Evolutionary conservation across 2,888 invertebrate genomes (phyloP), one percentile per base, ranked within the genome.

Genomic region (Andrena hattorfiana): DNA sequence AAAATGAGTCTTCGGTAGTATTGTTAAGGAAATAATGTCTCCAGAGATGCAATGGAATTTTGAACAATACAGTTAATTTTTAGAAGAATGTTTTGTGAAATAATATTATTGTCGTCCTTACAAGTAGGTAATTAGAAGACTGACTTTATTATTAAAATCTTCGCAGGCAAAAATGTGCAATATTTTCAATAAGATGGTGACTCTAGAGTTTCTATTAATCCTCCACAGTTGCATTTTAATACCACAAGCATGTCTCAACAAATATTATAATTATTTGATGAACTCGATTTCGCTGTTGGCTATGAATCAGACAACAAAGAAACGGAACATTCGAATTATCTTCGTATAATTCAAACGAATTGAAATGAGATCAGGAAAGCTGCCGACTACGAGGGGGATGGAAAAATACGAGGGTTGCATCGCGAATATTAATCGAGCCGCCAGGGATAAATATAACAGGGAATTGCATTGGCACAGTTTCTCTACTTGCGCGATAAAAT

Each of bases 311-410:
- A 4, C 16, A 10, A 5, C 6, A 13, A 13, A 20, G 20, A 42
- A 23, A 32, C 10, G 16, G 30, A 32, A 51, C 63, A 63, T 30
- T 23, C 26, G 26, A 56, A 54, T 56, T 75, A 69, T 20, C n/a
- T 48, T 23, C 26, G 23, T 35, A 8, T 77, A 77, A 83, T 83
- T 70, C 66, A 83, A 73, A 77, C 69, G 70, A 67, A 70, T 77
- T 48, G 83, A 62, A 73, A 60, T 20, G 26, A 23, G 56, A 20
- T 13, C 35, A 23, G 56, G 8, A 23, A 51, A 28, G 56, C 32
- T 63, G 28, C 13, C 35, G 20, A 23, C 32, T 69, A 26, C 48
- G 49, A 60, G 30, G 32, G 48, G 32, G 42, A 62, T 10, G 23
- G 72, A 69, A 73, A 83, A 77, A 70, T 54, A 70, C 28, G 51